Evolutionary conservation across 2,888 invertebrate genomes (phyloP).

Genomic region (Lepidocyrtoides sp.): DNA sequence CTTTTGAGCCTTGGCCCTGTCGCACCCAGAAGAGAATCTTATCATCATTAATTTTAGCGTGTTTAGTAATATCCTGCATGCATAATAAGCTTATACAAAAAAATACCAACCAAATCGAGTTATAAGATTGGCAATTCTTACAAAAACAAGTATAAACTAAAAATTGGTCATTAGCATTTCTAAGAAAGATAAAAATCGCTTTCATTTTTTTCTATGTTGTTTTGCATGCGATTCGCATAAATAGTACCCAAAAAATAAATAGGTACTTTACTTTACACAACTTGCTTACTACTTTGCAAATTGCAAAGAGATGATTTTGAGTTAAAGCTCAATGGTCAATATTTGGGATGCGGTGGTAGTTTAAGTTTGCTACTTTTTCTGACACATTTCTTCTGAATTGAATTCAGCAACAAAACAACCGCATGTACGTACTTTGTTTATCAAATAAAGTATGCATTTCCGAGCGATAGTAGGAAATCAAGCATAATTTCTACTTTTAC

Average conservation of each 20-base stretch:
- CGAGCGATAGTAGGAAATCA: too few relatives aligned
- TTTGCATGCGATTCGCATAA: neutral
- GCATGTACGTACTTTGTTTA: neutral
- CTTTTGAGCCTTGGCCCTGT: neutral
- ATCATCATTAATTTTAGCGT: neutral
- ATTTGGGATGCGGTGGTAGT: neutral
- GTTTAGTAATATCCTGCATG: neutral
- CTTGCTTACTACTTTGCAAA: neutral
- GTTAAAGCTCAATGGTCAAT: neutral
- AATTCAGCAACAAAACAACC: neutral
- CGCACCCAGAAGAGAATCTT: constrained; percentile 22
- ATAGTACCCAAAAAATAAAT: neutral
- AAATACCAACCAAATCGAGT: neutral
- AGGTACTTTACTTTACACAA: too few relatives aligned
- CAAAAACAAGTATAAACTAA: neutral
- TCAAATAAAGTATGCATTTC: neutral
- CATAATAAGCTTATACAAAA: neutral
- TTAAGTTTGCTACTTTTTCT: neutral
- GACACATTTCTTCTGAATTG: neutral
- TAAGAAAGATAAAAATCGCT: constrained; percentile 39
- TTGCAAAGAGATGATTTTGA: too few relatives aligned
- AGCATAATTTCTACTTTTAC: neutral
- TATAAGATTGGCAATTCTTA: neutral
- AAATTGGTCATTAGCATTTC: constrained; percentile 35
- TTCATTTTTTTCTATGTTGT: constrained; percentile 28